phyloP scores from a whole-genome alignment of 2,888 invertebrate species.

The Yponomeuta sedellus region DNA sequence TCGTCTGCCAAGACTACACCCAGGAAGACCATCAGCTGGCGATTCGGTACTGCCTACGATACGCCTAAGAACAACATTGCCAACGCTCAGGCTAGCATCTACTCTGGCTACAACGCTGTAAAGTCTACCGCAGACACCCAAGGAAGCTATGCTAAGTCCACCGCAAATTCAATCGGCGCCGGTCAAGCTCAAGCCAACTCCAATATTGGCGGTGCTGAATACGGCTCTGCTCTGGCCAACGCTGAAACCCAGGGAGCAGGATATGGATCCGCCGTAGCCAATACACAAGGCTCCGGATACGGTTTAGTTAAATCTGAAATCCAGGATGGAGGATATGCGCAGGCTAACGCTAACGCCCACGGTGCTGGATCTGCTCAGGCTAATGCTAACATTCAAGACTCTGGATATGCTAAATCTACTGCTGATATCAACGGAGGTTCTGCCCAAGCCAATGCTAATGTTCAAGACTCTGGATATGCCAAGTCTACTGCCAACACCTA shows the following conservation, averaged over 20 bases:
- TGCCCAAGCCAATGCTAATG: slow-evolving; percentile 27
- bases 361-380: slow-evolving; percentile 16
- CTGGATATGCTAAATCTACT: slow-evolving; percentile 17
- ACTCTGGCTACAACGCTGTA: slow-evolving; percentile 20
- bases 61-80: slow-evolving; percentile 27
- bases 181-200: slow-evolving; percentile 33
- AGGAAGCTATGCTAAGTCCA: slow-evolving; percentile 19
- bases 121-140: slow-evolving; percentile 10
- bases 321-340: slow-evolving; percentile 14
- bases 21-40: slow-evolving; percentile 51
- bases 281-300: slow-evolving; percentile 13
- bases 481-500: slow-evolving; percentile 21
- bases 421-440: slow-evolving; percentile 22
- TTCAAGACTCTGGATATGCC: slow-evolving; percentile 10
- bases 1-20: slow-evolving; percentile 20
- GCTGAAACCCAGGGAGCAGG: slow-evolving; percentile 30
- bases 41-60: slow-evolving; percentile 54
- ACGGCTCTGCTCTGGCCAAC: slow-evolving; percentile 29
- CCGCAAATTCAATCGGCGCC: slow-evolving; percentile 13
- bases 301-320: neutral
- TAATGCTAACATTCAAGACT: slow-evolving; percentile 16
- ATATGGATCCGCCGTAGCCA: slow-evolving; percentile 24
- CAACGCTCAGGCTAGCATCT: slow-evolving; percentile 16
- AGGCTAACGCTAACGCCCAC: slow-evolving; percentile 17
- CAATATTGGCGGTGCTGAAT: slow-evolving; percentile 35